These are phyloP conservation scores for Metallyticus violacea DNA, from an alignment of 2,888 invertebrate species.

Conservation along the genomic window DNA sequence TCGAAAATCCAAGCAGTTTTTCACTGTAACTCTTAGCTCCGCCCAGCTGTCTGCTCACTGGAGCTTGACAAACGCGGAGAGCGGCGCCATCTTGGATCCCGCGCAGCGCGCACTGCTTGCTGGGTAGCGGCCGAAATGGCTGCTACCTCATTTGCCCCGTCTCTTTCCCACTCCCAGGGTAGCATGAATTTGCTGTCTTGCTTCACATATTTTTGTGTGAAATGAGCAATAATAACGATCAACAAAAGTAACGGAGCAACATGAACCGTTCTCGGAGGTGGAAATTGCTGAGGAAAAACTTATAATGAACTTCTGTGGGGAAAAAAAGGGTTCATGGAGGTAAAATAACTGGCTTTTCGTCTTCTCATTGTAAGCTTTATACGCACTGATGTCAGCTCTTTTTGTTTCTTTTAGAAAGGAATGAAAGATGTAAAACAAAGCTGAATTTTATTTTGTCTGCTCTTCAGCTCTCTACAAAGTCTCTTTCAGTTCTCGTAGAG, in stretches of 20 bases:
- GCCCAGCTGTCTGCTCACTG: constrained; percentile 24
- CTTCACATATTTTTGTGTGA: not conserved
- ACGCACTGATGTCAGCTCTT: not conserved
- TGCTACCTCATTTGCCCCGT: not conserved
- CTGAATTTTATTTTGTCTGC: not conserved
- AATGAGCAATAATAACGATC: not conserved
- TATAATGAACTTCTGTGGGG: not conserved
- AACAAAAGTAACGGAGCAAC: not conserved
- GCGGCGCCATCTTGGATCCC: constrained; percentile 2
- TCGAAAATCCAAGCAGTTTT: constrained; percentile 13
- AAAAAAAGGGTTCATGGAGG: not conserved
- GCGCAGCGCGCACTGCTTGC: not conserved
- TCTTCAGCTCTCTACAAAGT: not conserved
- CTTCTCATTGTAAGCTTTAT: not conserved
- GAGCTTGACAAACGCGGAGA: constrained; percentile 20
- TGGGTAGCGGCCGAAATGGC: constrained; percentile 6
- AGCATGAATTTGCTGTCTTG: not conserved
- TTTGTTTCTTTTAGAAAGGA: not conserved
- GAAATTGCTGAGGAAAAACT: not conserved
- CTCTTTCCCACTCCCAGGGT: not conserved
- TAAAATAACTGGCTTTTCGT: not conserved
- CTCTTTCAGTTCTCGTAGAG: not conserved
- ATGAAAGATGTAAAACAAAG: not conserved
- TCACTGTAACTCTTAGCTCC: constrained; percentile 16
- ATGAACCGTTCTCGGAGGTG: not conserved